These are phyloP conservation scores for Illadopsis cleaveri DNA, from an alignment of 2,113 vertebrate genomes.

Conservation along the genomic window DNA sequence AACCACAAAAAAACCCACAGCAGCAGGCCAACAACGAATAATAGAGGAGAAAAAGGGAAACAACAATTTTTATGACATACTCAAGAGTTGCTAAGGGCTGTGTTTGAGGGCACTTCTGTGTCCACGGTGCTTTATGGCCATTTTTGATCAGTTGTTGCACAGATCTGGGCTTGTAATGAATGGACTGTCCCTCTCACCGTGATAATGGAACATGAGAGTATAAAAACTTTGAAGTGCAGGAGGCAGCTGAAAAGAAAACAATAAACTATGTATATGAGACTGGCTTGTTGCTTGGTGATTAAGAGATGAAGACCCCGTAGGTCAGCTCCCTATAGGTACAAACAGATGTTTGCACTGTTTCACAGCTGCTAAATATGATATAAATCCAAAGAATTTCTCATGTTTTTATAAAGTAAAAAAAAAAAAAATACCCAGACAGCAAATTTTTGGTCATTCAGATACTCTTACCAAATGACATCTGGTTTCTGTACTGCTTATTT, in stretches of 20 bases:
- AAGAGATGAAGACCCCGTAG: conserved; percentile 71
- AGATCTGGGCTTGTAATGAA: conserved; percentile 53
- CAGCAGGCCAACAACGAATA: background rate
- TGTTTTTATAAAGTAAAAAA: conserved; percentile 78
- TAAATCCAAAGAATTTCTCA: conserved; percentile 89
- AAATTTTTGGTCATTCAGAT: conserved; percentile 85
- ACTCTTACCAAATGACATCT: conserved; percentile 86
- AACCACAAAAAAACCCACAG: no score
- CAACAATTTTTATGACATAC: background rate
- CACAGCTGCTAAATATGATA: conserved; percentile 87
- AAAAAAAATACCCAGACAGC: conserved; percentile 83
- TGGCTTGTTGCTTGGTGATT: conserved; percentile 76
- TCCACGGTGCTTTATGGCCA: background rate
- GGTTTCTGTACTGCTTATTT: conserved; percentile 86
- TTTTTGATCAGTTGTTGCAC: conserved; percentile 11
- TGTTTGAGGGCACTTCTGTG: background rate
- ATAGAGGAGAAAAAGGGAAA: background rate
- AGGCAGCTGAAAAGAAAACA: conserved; percentile 76
- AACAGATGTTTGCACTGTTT: conserved; percentile 86
- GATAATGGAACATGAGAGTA: conserved; percentile 62
- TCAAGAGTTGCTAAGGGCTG: background rate
- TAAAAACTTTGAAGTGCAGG: conserved; percentile 76
- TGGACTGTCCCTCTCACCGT: conserved; percentile 34
- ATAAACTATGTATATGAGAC: conserved; percentile 73
- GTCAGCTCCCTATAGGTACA: conserved; percentile 82